A percentile compares a stretch with the other conserved stretches of the same genome.
These are phyloP conservation scores for Chydorus sphaericus DNA, from an alignment of 2,888 invertebrate genomes.

Conservation along the genomic window DNA sequence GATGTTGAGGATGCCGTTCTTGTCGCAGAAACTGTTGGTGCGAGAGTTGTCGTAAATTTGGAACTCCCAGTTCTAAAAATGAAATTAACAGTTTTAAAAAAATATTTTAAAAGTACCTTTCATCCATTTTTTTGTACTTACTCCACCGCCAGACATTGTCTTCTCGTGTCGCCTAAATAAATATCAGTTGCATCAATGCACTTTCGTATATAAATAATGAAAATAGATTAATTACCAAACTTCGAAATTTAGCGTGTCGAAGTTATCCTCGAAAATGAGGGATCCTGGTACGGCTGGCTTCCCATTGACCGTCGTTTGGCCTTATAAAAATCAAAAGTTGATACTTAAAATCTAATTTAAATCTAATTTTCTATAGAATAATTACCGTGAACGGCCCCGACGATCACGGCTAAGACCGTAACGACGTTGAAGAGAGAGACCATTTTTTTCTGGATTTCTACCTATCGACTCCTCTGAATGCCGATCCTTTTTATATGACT, in stretches of 20 bases:
- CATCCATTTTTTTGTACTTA: conserved; percentile 28
- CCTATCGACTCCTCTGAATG: too few relatives aligned
- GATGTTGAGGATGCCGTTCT: conserved; percentile 42
- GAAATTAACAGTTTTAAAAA: not conserved
- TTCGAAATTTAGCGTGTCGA: conserved; percentile 40
- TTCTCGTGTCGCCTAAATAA: conserved; percentile 50
- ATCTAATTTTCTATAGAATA: not conserved
- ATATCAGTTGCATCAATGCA: too few relatives aligned
- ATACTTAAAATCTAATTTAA: not conserved
- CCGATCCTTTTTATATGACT: too few relatives aligned
- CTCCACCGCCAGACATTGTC: conserved; percentile 46
- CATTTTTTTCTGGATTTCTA: too few relatives aligned
- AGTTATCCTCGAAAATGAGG: conserved; percentile 46
- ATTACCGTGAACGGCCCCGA: not conserved
- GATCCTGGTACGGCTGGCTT: conserved; percentile 38
- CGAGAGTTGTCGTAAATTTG: conserved; percentile 53
- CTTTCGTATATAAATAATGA: too few relatives aligned
- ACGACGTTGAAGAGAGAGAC: too few relatives aligned
- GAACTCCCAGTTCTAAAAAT: conserved; percentile 49
- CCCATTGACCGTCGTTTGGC: conserved; percentile 19
- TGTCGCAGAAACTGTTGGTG: conserved; percentile 44
- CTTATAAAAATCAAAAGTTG: not conserved
- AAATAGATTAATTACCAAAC: too few relatives aligned
- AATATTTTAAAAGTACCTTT: conserved; percentile 1
- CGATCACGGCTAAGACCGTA: too few relatives aligned